phyloP scores from a whole-genome alignment of 2,113 vertebrate species.

The Beaufortia kweichowensis region DNA sequence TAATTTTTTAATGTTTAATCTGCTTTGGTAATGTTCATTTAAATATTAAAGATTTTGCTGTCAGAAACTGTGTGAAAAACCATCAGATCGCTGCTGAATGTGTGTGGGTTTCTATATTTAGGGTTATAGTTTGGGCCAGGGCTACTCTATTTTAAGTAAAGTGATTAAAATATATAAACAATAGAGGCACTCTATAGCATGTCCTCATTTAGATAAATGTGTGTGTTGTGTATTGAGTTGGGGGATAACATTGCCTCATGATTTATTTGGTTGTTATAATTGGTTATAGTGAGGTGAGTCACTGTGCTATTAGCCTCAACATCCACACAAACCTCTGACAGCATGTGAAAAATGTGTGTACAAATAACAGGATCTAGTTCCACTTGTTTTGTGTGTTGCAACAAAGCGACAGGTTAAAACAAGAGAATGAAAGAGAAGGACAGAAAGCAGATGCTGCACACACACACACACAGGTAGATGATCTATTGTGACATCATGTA shows the following conservation, averaged over 20 bases:
- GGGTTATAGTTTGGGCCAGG: no score
- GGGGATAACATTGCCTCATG: not conserved
- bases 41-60: no score
- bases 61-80: no score
- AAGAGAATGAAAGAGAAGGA: constrained; percentile 3
- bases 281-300: no score
- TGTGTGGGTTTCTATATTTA: no score
- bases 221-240: not conserved
- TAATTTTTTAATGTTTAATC: not conserved
- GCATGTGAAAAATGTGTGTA: constrained; percentile 1
- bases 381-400: constrained; percentile 47
- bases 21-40: no score
- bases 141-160: no score
- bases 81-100: no score
- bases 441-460: not conserved
- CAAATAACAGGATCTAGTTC: constrained; percentile 40
- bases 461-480: not conserved
- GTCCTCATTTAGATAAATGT: no score
- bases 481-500: constrained; percentile 8
- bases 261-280: not conserved
- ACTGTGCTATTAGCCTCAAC: not conserved
- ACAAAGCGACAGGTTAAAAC: constrained; percentile 48
- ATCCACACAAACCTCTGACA: constrained; percentile 1
- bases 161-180: no score
- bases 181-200: no score